Evolutionary conservation across 2,797 vertebrate species (phyloP).

Genomic region (Oreortyx pictus): DNA sequence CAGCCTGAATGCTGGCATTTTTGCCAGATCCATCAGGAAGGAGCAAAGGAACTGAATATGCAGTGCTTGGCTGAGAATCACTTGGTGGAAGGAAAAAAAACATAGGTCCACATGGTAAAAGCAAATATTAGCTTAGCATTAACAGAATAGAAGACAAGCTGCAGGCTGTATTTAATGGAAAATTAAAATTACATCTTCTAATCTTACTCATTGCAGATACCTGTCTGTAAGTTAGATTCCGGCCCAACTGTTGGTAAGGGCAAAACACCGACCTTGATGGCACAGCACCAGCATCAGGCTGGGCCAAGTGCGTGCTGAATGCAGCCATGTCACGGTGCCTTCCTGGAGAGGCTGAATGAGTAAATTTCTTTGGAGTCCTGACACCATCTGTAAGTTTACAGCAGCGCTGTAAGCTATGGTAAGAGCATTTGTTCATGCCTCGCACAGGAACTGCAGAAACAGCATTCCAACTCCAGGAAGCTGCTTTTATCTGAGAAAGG

Average conservation of each 20-base stretch:
- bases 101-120: neutral
- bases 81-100: neutral
- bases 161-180: neutral
- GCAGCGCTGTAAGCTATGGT: neutral
- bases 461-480: neutral
- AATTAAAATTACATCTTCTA: neutral
- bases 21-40: constrained; percentile 25
- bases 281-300: neutral
- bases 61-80: neutral
- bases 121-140: constrained; percentile 12
- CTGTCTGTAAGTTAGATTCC: neutral
- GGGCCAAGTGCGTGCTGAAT: neutral
- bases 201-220: neutral
- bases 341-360: neutral
- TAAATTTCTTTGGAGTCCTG: neutral
- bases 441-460: neutral
- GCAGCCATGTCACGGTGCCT: neutral
- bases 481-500: neutral
- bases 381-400: neutral
- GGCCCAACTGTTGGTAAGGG: neutral
- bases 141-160: neutral
- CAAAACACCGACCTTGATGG: neutral
- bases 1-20: neutral
- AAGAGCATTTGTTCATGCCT: neutral
- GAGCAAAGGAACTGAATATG: neutral